Conservation (phyloP, 2,888 invertebrate species). For the Trisateles emortualis region DNA sequence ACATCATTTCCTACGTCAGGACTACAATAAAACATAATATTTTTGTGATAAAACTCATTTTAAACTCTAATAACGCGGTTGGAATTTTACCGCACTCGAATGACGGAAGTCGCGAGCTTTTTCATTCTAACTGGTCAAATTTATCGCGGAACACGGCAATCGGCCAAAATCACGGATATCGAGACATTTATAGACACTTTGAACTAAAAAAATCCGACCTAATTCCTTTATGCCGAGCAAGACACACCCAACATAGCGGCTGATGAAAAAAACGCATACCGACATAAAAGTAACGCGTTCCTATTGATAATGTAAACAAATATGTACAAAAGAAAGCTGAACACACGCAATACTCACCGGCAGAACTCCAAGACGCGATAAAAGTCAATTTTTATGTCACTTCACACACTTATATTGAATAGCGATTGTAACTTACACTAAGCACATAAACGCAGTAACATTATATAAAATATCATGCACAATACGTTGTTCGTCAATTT, state of each 20-base stretch:
- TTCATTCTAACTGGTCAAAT: slow-evolving; percentile 11
- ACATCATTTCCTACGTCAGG: slow-evolving; percentile 21
- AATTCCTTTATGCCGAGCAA: slow-evolving; percentile 50
- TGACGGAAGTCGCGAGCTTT: slow-evolving; percentile 26
- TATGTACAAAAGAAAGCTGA: slow-evolving; percentile 57
- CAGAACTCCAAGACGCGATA: slow-evolving; percentile 65
- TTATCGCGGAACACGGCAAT: slow-evolving; percentile 30
- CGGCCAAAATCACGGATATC: slow-evolving; percentile 20
- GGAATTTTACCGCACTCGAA: slow-evolving; percentile 11
- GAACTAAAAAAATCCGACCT: slow-evolving; percentile 66
- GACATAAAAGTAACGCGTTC: slow-evolving; percentile 46
- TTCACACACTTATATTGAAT: slow-evolving; percentile 66
- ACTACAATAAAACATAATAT: slow-evolving; percentile 11
- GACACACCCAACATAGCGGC: slow-evolving; percentile 78
- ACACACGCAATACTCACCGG: slow-evolving; percentile 74
- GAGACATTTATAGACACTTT: slow-evolving; percentile 19
- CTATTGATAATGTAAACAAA: slow-evolving; percentile 60
- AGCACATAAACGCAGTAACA: slow-evolving; percentile 79
- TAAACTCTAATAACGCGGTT: slow-evolving; percentile 6
- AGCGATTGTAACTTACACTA: slow-evolving; percentile 78
- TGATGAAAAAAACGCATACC: slow-evolving; percentile 49
- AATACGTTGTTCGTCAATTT: slow-evolving; percentile 65
- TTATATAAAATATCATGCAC: slow-evolving; percentile 76
- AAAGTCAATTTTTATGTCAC: slow-evolving; percentile 69
- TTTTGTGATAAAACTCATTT: slow-evolving; percentile 11